These are phyloP conservation scores for Dromaius novaehollandiae DNA, from an alignment of 2,113 vertebrate species.

Conservation along the genomic window DNA sequence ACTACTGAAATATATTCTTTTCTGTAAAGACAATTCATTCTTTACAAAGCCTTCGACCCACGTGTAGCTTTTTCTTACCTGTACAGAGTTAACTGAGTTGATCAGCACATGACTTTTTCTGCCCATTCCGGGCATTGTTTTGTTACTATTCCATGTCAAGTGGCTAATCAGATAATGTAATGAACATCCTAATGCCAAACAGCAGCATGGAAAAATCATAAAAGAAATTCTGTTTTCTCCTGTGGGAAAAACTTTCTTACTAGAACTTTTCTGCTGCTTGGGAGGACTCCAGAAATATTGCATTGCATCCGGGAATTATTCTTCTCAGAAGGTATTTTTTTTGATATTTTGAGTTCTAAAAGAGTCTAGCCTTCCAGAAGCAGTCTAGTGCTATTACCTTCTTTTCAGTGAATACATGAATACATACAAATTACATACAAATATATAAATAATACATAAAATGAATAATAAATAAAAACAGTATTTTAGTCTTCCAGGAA, in stretches of 20 bases:
- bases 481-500: not conserved
- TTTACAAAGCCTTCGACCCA: not conserved
- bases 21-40: not conserved
- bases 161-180: slow-evolving; percentile 49
- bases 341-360: not conserved
- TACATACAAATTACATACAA: not conserved
- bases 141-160: slow-evolving; percentile 29
- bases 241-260: slow-evolving; percentile 3
- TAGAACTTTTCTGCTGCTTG: slow-evolving; percentile 22
- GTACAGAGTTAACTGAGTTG: not conserved
- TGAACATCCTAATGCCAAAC: slow-evolving; percentile 16
- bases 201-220: slow-evolving; percentile 27
- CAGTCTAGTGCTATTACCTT: not conserved
- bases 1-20: not conserved
- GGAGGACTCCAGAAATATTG: slow-evolving; percentile 47
- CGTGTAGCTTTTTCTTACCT: not conserved
- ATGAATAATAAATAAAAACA: not conserved
- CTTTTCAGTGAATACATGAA: not conserved
- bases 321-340: not conserved
- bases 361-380: not conserved
- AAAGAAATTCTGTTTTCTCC: slow-evolving; percentile 19
- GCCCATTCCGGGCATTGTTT: slow-evolving; percentile 49
- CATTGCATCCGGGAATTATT: slow-evolving; percentile 56
- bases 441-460: not conserved
- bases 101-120: slow-evolving; percentile 8